phyloP scores from a whole-genome alignment of 2,888 invertebrate species.

The Drosophila cracens region DNA sequence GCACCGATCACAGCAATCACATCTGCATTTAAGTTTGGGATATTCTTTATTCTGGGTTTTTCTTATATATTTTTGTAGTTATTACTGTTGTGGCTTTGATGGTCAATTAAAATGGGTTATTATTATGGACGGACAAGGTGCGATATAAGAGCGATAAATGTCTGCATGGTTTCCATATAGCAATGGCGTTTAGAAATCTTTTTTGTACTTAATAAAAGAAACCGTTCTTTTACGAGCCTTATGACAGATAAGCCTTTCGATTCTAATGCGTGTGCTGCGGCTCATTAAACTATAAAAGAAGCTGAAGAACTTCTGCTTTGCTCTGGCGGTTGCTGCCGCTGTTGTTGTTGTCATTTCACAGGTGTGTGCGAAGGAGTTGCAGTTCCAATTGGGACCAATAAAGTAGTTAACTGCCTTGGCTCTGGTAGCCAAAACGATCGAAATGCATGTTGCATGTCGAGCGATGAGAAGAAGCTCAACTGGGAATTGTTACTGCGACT shows the following conservation, averaged over 20 bases:
- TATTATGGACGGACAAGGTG: constrained; percentile 68
- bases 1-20: constrained; percentile 27
- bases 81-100: constrained; percentile 55
- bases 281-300: constrained; percentile 70
- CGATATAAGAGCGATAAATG: constrained; percentile 56
- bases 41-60: constrained; percentile 17
- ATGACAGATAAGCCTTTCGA: constrained; percentile 53
- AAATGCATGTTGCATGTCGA: constrained; percentile 71
- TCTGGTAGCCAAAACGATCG: constrained; percentile 72
- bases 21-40: constrained; percentile 32
- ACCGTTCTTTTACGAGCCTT: constrained; percentile 69
- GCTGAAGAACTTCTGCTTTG: constrained; percentile 49
- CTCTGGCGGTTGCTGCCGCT: not conserved
- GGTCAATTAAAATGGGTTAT: constrained; percentile 78
- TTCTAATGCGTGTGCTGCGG: constrained; percentile 48
- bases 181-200: constrained; percentile 73
- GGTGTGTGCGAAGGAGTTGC: constrained; percentile 70
- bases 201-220: constrained; percentile 57
- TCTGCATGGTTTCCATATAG: not conserved
- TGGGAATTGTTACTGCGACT: constrained; percentile 5
- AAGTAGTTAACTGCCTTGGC: constrained; percentile 75
- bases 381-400: constrained; percentile 63
- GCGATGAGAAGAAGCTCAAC: constrained; percentile 13
- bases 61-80: constrained; percentile 4
- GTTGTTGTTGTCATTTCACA: constrained; percentile 65